Evolutionary conservation across 1,140 invertebrate species (phyloP), one percentile per base, ranked within the genome.

Genomic region (Eumeta japonica): DNA sequence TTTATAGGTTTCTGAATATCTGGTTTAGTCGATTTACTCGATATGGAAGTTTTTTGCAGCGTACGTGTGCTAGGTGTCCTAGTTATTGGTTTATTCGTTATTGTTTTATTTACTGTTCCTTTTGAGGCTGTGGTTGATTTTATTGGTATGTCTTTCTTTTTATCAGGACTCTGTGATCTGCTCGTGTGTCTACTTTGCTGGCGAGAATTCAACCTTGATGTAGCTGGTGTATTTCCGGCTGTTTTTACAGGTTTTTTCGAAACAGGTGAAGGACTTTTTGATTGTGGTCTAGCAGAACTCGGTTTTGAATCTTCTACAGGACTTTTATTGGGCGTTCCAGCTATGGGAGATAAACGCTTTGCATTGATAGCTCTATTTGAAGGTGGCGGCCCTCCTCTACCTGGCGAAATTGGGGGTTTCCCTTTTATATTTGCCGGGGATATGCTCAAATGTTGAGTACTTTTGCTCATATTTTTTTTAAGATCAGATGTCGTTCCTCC

Each of bases 331-430:
- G 75, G 73, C 10, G 75, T 77, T 3, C 71, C 65, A 28, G 72
- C 72, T 17, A 77, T 77, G 4, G 75, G 75, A 10, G 75, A 77
- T n/a, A 77, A 51, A 35, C 75, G 49, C 57, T 77, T 77, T 5
- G 67, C 39, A 40, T 72, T 75, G 10, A 76, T 65, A 14, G 50
- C 43, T 52, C 58, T 68, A 35, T 74, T 72, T 3, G 68, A 60
- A 11, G 73, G 73, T 9, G 73, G 75, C 14, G 75, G 75, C 2
- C 75, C 75, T 27, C 45, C 52, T 50, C 55, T 68, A 2, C 64
- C 63, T 1, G 75, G 72, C 5, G 73, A 73, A 37, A 68, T 75
- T n/a, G 75, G 75, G 16, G 72, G 73, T 47, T 77, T 77, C 7
- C 61, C 59, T 52, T 61, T 73, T 13, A 76, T 58, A 33, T 56